These are phyloP conservation scores for Uropetala carovei DNA, from an alignment of 2,888 invertebrate species.

Conservation along the genomic window DNA sequence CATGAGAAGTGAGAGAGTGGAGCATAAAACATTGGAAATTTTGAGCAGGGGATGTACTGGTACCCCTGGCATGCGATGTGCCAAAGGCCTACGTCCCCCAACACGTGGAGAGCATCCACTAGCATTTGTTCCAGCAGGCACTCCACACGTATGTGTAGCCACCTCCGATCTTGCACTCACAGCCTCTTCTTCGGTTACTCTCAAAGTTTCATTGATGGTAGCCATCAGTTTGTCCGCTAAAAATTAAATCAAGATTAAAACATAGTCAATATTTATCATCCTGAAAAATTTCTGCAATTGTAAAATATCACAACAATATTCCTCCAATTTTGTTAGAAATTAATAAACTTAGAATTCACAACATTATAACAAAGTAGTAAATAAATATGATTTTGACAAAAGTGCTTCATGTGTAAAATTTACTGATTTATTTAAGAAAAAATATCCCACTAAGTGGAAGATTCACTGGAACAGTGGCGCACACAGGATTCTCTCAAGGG, in stretches of 20 bases:
- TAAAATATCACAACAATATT: neutral
- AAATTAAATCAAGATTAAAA: conserved; percentile 65
- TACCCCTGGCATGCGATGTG: conserved; percentile 75
- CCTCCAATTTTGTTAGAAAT: no score
- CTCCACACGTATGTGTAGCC: conserved; percentile 71
- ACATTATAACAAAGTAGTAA: no score
- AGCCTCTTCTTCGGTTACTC: conserved; percentile 78
- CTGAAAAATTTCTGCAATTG: no score
- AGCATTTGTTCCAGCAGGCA: conserved; percentile 70
- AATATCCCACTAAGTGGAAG: no score
- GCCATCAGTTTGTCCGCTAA: conserved; percentile 78
- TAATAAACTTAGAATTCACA: no score
- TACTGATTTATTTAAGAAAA: no score
- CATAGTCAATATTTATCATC: neutral
- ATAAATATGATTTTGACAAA: no score
- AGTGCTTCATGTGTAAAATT: no score
- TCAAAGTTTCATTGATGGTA: conserved; percentile 78
- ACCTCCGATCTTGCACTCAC: conserved; percentile 76
- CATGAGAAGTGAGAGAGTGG: conserved; percentile 83
- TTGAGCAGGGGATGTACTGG: conserved; percentile 80
- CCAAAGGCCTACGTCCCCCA: conserved; percentile 34
- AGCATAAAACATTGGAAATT: conserved; percentile 81
- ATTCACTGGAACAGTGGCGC: no score
- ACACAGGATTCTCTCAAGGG: no score
- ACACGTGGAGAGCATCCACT: conserved; percentile 66